These are phyloP conservation scores for Cyanocitta stelleri DNA, from an alignment of 2,113 vertebrate genomes.

Conservation along the genomic window DNA sequence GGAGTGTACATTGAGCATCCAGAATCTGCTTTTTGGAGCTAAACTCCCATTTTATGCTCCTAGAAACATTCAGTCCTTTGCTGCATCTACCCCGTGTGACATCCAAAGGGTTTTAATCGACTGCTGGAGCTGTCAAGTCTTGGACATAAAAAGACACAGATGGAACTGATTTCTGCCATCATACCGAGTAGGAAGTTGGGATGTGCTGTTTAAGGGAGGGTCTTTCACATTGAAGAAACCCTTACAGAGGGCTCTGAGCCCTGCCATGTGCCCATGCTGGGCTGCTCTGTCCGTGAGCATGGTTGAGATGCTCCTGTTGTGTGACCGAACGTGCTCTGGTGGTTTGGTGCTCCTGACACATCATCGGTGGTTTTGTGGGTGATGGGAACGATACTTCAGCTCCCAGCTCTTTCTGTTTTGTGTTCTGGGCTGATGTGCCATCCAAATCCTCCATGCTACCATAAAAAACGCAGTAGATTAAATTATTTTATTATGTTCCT, in stretches of 20 bases:
- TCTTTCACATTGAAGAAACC: accelerated
- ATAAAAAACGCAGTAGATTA: accelerated
- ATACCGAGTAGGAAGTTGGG: background rate
- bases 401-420: background rate
- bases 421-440: background rate
- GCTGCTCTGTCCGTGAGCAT: accelerated
- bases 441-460: background rate
- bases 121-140: background rate
- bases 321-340: accelerated
- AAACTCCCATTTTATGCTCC: background rate
- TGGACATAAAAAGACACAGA: accelerated
- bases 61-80: background rate
- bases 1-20: background rate
- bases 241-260: accelerated
- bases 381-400: background rate
- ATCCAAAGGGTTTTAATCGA: background rate
- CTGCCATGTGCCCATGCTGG: accelerated
- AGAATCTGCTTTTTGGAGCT: background rate
- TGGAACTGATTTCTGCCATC: background rate
- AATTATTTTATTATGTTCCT: background rate
- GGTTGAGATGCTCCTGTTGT: background rate
- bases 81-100: accelerated
- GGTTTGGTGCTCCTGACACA: background rate
- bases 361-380: accelerated
- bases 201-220: background rate